A percentile compares a stretch with the other conserved stretches of the same genome.
phyloP scores from a whole-genome alignment of 2,113 vertebrate genomes.

The Ochotona princeps region DNA sequence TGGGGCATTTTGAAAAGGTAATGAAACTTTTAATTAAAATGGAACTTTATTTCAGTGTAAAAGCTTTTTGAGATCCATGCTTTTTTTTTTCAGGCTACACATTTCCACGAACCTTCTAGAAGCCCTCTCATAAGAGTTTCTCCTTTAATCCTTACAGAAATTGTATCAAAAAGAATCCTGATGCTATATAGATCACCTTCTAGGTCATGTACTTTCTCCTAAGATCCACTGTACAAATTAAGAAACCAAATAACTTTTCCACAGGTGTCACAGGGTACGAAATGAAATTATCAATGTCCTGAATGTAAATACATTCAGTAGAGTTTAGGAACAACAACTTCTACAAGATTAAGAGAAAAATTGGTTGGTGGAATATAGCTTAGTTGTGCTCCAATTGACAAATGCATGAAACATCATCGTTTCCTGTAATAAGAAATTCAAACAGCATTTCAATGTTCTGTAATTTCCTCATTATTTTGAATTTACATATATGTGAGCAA shows the following conservation, averaged over 20 bases:
- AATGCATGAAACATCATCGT: background rate
- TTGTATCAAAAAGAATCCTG: background rate
- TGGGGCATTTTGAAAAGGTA: too few relatives aligned
- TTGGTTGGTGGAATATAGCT: background rate
- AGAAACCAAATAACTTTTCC: background rate
- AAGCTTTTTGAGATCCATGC: too few relatives aligned
- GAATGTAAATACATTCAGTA: constrained; percentile 15
- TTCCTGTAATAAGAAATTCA: constrained; percentile 13
- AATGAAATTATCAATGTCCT: background rate
- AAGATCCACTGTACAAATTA: background rate
- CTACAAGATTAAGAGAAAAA: background rate
- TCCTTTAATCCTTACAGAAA: constrained; percentile 5
- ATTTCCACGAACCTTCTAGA: too few relatives aligned
- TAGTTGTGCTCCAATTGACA: background rate
- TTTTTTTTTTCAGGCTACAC: too few relatives aligned
- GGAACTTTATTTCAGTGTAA: too few relatives aligned
- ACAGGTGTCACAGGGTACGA: background rate
- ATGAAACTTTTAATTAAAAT: too few relatives aligned
- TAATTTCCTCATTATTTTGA: background rate
- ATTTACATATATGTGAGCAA: background rate
- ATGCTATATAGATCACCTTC: background rate
- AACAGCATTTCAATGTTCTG: background rate
- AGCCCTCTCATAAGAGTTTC: background rate
- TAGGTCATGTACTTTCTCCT: background rate
- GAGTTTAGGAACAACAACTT: background rate